These are phyloP conservation scores for Parazoanthus darwini DNA, from an alignment of 92 coral and sea anemone genomes.

Conservation along the genomic window DNA sequence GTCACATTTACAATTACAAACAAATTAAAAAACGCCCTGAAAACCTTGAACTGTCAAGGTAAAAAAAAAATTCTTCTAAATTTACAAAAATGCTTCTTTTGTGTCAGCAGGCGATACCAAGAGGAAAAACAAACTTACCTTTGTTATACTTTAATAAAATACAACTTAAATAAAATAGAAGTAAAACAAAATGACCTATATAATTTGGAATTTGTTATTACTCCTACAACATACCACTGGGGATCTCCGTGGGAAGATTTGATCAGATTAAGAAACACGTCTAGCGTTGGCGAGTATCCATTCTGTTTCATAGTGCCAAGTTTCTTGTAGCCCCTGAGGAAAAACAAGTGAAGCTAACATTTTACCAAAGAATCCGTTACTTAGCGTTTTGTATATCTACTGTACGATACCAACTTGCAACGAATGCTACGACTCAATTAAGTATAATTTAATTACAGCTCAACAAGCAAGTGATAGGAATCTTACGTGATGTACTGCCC, in stretches of 20 bases:
- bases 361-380: neutral
- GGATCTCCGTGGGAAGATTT: constrained; percentile 18
- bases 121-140: neutral
- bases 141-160: too few relatives aligned
- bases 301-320: constrained; percentile 26
- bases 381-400: neutral
- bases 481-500: constrained; percentile 79
- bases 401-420: neutral
- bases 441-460: too few relatives aligned
- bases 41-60: neutral
- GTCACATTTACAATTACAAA: neutral
- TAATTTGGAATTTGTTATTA: neutral
- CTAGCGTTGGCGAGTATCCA: constrained; percentile 30
- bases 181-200: neutral
- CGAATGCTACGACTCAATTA: too few relatives aligned
- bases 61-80: too few relatives aligned
- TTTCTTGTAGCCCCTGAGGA: constrained; percentile 31
- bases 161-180: neutral
- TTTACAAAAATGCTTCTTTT: too few relatives aligned
- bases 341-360: neutral
- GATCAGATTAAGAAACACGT: constrained; percentile 33
- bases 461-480: neutral
- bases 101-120: neutral
- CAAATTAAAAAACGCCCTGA: too few relatives aligned
- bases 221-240: neutral